Evolutionary conservation across 2,888 invertebrate species (phyloP), one percentile per base, ranked within the genome.

Genomic region (Frankliniella fusca): DNA sequence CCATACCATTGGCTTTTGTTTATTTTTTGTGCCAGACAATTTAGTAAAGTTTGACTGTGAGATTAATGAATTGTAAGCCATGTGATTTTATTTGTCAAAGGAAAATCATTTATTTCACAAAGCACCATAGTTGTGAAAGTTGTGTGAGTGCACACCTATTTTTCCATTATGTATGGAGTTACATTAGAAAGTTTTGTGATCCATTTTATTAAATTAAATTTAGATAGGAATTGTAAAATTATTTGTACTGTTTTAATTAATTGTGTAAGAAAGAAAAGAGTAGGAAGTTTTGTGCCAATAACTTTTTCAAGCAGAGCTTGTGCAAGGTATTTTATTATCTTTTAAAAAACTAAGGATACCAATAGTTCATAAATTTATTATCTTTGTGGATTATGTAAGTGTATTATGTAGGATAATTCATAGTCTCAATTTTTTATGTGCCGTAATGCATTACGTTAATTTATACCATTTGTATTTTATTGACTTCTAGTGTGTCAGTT

Each of bases 271-370:
- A 27, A 9, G 70, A 50, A 81, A 23, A 81, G 50, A 81, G 28
- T 28, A 20, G 23, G 81, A 81, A 81, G 50, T 81, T 50, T 81
- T 81, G 81, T 81, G 50, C 81, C 61, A 61, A 81, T 81, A 50
- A 50, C 38, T 81, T 49, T 12, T 23, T 49, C 50, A 76, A 76
- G 70, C 70, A 76, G 10, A 76, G 70, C 23, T 76, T 27, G 23
- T 23, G 23, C 12, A 27, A 10, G 70, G 27, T 27, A 12, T 76
- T 76, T 76, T 76, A 27, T 76, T 27, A 23, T 76, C 27, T 23
- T 12, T 8, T 12, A 27, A 12, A 12, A 27, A 76, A 12, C 7
- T 76, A 23, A 27, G 27, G 27, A 76, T 27, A 23, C 27, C 70
- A 76, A 61, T 61, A 27, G 70, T 10, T 76, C 23, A 76, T 76